Conservation (phyloP, 1,140 invertebrate species). For the Drosophila kikkawai region DNA sequence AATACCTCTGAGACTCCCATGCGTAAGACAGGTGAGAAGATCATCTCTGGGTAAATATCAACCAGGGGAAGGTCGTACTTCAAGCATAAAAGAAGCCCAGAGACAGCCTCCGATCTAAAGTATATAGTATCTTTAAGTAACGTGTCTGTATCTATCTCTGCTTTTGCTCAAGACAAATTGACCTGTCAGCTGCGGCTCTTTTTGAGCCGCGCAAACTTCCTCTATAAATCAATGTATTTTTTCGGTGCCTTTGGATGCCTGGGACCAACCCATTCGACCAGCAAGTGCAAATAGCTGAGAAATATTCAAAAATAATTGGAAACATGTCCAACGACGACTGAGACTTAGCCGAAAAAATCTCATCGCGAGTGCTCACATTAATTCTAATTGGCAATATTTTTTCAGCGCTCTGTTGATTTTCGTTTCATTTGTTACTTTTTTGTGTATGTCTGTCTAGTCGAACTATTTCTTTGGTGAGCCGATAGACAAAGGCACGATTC, state of each 20-base stretch:
- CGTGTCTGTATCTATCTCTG: conserved; percentile 16
- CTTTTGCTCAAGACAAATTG: conserved; percentile 68
- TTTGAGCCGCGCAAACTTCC: conserved; percentile 58
- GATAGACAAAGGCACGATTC: conserved; percentile 55
- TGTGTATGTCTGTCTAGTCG: conserved; percentile 8
- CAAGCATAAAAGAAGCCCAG: neutral
- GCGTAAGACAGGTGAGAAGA: conserved; percentile 64
- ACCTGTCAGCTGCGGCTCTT: conserved; percentile 71
- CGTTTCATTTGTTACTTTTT: conserved; percentile 52
- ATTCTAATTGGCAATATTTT: conserved; percentile 75
- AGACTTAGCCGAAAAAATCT: conserved; percentile 32
- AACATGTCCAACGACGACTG: conserved; percentile 34
- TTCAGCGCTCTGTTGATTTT: conserved; percentile 39
- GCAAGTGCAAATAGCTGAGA: conserved; percentile 50
- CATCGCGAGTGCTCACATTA: conserved; percentile 62
- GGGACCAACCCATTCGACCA: conserved; percentile 18
- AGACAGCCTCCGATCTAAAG: neutral
- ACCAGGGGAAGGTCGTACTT: conserved; percentile 46
- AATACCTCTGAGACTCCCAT: conserved; percentile 50
- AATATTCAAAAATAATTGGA: conserved; percentile 59
- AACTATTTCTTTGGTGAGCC: conserved; percentile 46
- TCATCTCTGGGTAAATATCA: conserved; percentile 54
- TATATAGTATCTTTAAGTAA: conserved; percentile 38
- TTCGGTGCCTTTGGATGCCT: conserved; percentile 18
- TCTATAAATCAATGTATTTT: conserved; percentile 58